Percentiles rank a stretch among this genome's conserved stretches.
Conservation (phyloP, 2,888 invertebrate genomes). For the Agrochola litura region DNA sequence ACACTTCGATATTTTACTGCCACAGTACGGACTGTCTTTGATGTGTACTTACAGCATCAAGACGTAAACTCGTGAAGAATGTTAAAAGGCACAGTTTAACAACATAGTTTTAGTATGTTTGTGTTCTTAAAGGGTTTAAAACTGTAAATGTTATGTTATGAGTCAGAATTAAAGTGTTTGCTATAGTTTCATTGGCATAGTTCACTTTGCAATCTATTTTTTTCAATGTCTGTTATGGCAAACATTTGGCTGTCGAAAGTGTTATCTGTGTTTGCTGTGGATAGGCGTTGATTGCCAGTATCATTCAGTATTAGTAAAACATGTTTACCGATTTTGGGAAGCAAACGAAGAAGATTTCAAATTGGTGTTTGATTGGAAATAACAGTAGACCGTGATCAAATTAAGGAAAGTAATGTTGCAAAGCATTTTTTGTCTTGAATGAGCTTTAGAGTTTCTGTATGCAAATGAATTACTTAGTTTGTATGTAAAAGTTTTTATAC, state of each 20-base stretch:
- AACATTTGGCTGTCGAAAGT: conserved; percentile 29
- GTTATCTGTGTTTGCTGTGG: conserved; percentile 14
- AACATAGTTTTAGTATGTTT: conserved; percentile 18
- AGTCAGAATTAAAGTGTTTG: conserved; percentile 26
- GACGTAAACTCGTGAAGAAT: conserved; percentile 41
- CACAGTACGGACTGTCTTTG: conserved; percentile 12
- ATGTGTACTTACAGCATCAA: conserved; percentile 12
- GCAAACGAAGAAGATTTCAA: background rate
- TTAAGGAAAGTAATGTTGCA: background rate
- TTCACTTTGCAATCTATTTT: conserved; percentile 10
- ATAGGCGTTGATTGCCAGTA: conserved; percentile 11
- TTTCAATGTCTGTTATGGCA: conserved; percentile 10
- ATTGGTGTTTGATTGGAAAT: background rate
- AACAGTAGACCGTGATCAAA: background rate
- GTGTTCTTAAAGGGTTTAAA: conserved; percentile 32
- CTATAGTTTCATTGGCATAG: background rate
- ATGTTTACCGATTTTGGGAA: background rate
- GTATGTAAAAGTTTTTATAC: too few species aligned
- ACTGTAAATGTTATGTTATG: conserved; percentile 21
- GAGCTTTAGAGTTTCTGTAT: background rate
- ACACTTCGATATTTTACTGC: conserved; percentile 9
- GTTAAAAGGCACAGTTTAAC: conserved; percentile 33
- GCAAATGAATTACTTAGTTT: too few species aligned
- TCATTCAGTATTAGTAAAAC: background rate
- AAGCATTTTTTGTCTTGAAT: background rate